Percentiles rank a stretch among this genome's conserved stretches.
These are phyloP conservation scores for Pyrgilauda ruficollis DNA, from an alignment of 2,113 vertebrate species.

Conservation along the genomic window DNA sequence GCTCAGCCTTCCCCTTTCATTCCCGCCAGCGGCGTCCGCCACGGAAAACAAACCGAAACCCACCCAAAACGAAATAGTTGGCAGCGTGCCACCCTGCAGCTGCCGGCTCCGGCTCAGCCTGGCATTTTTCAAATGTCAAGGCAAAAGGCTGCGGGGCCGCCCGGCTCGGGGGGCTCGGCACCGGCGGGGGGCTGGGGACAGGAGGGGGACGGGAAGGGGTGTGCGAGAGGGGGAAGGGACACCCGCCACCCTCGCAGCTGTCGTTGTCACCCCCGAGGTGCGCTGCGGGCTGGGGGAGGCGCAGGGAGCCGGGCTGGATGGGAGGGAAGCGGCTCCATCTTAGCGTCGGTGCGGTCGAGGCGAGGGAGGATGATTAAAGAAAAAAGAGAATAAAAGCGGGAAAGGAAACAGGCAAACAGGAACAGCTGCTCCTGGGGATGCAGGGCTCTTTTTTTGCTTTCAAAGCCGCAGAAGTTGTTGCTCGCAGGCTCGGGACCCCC, in stretches of 20 bases:
- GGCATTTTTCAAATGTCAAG: conserved; percentile 66
- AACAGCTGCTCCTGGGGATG: neutral
- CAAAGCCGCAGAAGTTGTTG: neutral
- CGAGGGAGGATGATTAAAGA: neutral
- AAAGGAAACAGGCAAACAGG: neutral
- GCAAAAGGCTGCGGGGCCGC: neutral
- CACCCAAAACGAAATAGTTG: conserved; percentile 45
- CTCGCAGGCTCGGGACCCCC: neutral
- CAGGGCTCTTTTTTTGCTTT: neutral
- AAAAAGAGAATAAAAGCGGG: neutral
- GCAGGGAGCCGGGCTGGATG: neutral
- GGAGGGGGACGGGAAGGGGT: neutral
- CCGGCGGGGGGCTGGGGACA: neutral
- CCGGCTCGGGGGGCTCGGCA: neutral
- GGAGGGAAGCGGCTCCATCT: conserved; percentile 10
- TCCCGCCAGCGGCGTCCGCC: neutral
- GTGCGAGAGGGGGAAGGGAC: conserved; percentile 1
- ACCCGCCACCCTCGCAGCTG: conserved; percentile 41
- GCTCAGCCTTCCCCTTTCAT: conserved; percentile 8
- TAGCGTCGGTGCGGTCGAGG: neutral
- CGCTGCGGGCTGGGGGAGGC: neutral
- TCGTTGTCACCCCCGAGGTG: conserved; percentile 6
- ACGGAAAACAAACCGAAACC: conserved; percentile 23
- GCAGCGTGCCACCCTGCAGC: conserved; percentile 60
- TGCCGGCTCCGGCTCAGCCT: conserved; percentile 54